Evolutionary conservation across 2,797 vertebrate genomes (phyloP).

Genomic region (Momotus momota): DNA sequence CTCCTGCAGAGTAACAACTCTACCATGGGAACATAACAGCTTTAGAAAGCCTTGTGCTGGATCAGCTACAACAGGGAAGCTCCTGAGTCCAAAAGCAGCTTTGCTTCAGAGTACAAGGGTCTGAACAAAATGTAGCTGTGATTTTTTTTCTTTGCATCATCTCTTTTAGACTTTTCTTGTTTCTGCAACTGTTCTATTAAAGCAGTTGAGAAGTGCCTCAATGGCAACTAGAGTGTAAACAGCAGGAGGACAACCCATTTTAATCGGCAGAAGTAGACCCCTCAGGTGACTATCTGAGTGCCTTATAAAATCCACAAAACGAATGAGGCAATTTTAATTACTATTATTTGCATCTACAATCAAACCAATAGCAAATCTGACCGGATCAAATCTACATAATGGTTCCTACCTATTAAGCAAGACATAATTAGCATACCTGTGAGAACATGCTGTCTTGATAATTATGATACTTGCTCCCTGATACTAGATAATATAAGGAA

Average conservation of each 20-base stretch:
- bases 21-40: background rate
- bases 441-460: constrained; percentile 78
- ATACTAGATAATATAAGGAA: constrained; percentile 21
- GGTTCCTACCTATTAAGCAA: constrained; percentile 78
- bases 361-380: constrained; percentile 74
- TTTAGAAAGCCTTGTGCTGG: background rate
- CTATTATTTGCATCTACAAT: background rate
- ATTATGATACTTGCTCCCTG: constrained; percentile 75
- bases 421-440: constrained; percentile 81
- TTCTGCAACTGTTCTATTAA: background rate
- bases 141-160: background rate
- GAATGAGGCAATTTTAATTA: constrained; percentile 40
- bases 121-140: background rate
- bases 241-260: constrained; percentile 78
- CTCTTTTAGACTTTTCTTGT: background rate
- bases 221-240: constrained; percentile 73
- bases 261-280: constrained; percentile 83
- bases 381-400: constrained; percentile 68
- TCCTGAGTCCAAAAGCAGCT: background rate
- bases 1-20: background rate
- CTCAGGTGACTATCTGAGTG: constrained; percentile 73
- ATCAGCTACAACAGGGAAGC: background rate
- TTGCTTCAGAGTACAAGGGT: background rate
- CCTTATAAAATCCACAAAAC: constrained; percentile 76
- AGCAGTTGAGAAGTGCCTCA: background rate